phyloP scores from a whole-genome alignment of 2,797 vertebrate species.

The Phataginus tetradactyla region DNA sequence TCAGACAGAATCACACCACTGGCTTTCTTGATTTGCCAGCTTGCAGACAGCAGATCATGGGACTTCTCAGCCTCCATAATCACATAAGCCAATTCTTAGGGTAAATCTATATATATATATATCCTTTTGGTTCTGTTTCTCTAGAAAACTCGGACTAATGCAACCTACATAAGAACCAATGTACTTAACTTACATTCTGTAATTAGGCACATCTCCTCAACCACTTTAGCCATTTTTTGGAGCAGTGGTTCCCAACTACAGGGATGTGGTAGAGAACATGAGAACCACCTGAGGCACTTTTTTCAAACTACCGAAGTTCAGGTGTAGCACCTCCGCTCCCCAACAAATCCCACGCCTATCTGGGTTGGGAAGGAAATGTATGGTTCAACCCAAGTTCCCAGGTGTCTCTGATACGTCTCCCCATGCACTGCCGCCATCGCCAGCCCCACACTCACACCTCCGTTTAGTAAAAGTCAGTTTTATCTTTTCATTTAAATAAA shows the following conservation, averaged over 20 bases:
- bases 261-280: neutral
- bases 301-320: neutral
- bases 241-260: neutral
- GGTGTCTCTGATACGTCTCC: neutral
- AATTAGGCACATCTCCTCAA: neutral
- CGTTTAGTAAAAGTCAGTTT: neutral
- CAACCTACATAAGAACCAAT: neutral
- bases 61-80: neutral
- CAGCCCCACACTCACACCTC: neutral
- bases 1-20: neutral
- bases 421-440: neutral
- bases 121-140: neutral
- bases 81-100: neutral
- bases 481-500: conserved; percentile 14
- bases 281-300: neutral
- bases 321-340: neutral
- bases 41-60: neutral
- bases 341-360: neutral
- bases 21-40: neutral
- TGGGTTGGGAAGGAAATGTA: neutral
- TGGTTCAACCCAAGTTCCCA: neutral
- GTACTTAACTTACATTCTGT: conserved; percentile 8
- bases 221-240: neutral
- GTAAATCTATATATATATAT: neutral
- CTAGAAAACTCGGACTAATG: neutral